Conservation (phyloP, 2,797 vertebrate genomes). For the Squalus acanthias region DNA sequence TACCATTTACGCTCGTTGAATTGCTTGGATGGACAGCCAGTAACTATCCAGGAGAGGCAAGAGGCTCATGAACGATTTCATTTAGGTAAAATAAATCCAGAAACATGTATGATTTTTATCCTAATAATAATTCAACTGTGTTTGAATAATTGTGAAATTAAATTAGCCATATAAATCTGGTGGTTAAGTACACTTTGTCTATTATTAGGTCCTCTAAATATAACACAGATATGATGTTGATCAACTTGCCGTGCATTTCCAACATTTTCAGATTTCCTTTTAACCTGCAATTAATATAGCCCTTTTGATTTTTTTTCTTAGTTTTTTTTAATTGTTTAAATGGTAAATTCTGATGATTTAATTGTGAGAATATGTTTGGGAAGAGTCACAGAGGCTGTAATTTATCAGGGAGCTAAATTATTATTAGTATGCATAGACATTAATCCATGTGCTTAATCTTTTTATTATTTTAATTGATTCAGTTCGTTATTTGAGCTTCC, state of each 20-base stretch:
- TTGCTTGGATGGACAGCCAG: conserved; percentile 62
- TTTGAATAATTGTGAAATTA: background rate
- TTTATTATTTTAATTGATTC: background rate
- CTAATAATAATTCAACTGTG: background rate
- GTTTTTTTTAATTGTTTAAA: background rate
- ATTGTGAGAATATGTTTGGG: background rate
- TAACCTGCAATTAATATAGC: background rate
- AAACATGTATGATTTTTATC: background rate
- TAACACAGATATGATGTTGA: background rate
- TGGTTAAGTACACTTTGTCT: background rate
- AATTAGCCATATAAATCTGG: background rate
- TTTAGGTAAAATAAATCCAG: conserved; percentile 59
- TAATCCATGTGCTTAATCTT: background rate
- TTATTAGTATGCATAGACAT: background rate
- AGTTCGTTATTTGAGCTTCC: background rate
- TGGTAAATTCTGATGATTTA: background rate
- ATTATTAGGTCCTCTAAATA: background rate
- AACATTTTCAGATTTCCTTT: background rate
- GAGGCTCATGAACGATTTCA: conserved; percentile 69
- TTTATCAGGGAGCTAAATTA: background rate
- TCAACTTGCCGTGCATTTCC: background rate
- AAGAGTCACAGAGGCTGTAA: background rate
- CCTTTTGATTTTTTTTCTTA: background rate
- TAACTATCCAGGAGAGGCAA: conserved; percentile 63
- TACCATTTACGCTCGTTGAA: conserved; percentile 72